A percentile compares a stretch with the other conserved stretches of the same genome.
Conservation (phyloP, 2,113 vertebrate species). For the Turdus rufiventris region DNA sequence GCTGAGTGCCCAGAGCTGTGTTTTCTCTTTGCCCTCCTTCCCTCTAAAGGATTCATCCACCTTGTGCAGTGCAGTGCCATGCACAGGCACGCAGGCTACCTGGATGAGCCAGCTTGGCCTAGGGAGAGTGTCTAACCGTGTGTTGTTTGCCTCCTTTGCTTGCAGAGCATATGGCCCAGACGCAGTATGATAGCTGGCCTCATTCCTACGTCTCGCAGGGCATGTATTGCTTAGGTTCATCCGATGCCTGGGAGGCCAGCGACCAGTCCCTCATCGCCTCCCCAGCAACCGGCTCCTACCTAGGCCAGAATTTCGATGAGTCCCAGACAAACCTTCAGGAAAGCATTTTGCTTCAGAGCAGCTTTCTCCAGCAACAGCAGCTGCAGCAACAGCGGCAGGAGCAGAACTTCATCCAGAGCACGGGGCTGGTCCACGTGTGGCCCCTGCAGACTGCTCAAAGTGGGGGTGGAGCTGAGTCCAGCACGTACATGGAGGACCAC, state of each 20-base stretch:
- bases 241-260: slow-evolving; percentile 93
- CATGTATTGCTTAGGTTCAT: slow-evolving; percentile 96
- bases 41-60: background rate
- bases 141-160: slow-evolving; percentile 8
- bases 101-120: background rate
- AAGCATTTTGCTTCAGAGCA: slow-evolving; percentile 65
- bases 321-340: slow-evolving; percentile 77
- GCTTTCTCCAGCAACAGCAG: slow-evolving; percentile 69
- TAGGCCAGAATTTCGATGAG: slow-evolving; percentile 76
- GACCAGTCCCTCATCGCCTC: slow-evolving; percentile 91
- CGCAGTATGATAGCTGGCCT: slow-evolving; percentile 94
- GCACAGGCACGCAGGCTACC: background rate
- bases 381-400: slow-evolving; percentile 68
- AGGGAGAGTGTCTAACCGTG: background rate
- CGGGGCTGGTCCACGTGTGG: slow-evolving; percentile 87
- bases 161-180: slow-evolving; percentile 85
- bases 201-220: slow-evolving; percentile 96
- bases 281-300: slow-evolving; percentile 85
- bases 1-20: background rate
- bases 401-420: slow-evolving; percentile 71
- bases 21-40: background rate
- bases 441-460: slow-evolving; percentile 77
- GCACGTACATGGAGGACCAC: slow-evolving; percentile 77
- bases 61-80: background rate
- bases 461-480: slow-evolving; percentile 62